Evolutionary conservation across 2,888 invertebrate genomes (phyloP), one percentile per base, ranked within the genome.

Genomic region (Scaptodrosophila latifasciaeformis): DNA sequence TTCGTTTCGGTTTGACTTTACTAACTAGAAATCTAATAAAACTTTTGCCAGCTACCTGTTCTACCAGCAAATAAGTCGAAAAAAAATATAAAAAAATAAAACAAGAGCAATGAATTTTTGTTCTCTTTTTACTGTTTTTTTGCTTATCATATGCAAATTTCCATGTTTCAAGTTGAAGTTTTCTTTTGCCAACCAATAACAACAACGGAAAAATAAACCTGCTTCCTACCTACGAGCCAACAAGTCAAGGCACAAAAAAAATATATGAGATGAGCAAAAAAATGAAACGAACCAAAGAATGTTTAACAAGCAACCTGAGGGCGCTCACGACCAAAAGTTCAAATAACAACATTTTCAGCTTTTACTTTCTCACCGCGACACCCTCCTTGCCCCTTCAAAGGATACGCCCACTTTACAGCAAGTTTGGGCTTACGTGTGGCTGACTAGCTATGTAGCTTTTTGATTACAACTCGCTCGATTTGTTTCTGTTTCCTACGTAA

Each of bases 111-210:
- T 15, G 13, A 34, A 43, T 34, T 17, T 37, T 39, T 50, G 42
- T 27, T n/a, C 21, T 42, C 2, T 49, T 27, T 13, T 12, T 13
- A 49, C 54, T 56, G 58, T 67, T 67, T 67, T 62, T 72, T 81
- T 79, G 74, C 77, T 79, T 81, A 72, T 81, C 80, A 70, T 72
- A 78, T 76, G 77, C 81, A 78, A 81, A 78, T 78, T 70, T 70
- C 52, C 67, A 61, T 80, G 74, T 70, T 70, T 62, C 70, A 67
- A 67, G 70, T 67, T 67, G 55, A 70, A 75, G 63, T 77, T 77
- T 70, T 59, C 44, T 5, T 47, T 40, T 39, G n/a, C n/a, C 17
- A 48, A 5, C 34, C n/a, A 18, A 12, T 17, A 12, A 18, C 5
- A 30, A 21, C 18, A 18, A 9, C n/a, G n/a, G n/a, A n/a, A n/a